Conservation (phyloP, 2,797 vertebrate species). For the Gymnothorax javanicus region DNA sequence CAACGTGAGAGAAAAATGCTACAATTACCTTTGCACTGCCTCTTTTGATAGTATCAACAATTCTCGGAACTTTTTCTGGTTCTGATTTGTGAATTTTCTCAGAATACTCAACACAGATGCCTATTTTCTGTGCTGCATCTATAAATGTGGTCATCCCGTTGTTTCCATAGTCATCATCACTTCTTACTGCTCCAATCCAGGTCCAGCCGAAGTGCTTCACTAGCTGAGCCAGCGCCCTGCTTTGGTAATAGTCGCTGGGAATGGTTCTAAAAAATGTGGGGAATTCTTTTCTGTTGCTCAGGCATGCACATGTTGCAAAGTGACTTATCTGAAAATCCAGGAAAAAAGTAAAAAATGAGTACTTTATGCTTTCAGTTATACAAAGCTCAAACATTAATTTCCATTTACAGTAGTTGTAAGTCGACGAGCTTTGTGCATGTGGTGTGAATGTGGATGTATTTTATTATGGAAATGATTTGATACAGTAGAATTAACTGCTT, state of each 20-base stretch:
- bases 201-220: constrained; percentile 34
- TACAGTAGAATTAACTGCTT: no score
- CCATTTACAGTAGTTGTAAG: neutral
- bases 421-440: neutral
- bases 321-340: constrained; percentile 27
- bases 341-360: neutral
- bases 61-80: constrained; percentile 5
- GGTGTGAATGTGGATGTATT: no score
- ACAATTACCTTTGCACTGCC: constrained; percentile 22
- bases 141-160: constrained; percentile 30
- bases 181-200: constrained; percentile 27
- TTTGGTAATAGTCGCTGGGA: constrained; percentile 34
- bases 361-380: neutral
- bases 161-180: constrained; percentile 32
- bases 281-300: constrained; percentile 30
- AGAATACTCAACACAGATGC: constrained; percentile 29
- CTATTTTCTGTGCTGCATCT: constrained; percentile 13
- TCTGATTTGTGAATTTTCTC: constrained; percentile 14
- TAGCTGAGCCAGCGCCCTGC: constrained; percentile 30
- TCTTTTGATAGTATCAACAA: constrained; percentile 16
- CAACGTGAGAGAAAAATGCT: constrained; percentile 11
- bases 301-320: constrained; percentile 38
- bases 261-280: constrained; percentile 36
- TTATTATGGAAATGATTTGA: no score
- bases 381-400: neutral